Evolutionary conservation across 2,888 invertebrate genomes (phyloP).

Genomic region (Hypercompe scribonia): DNA sequence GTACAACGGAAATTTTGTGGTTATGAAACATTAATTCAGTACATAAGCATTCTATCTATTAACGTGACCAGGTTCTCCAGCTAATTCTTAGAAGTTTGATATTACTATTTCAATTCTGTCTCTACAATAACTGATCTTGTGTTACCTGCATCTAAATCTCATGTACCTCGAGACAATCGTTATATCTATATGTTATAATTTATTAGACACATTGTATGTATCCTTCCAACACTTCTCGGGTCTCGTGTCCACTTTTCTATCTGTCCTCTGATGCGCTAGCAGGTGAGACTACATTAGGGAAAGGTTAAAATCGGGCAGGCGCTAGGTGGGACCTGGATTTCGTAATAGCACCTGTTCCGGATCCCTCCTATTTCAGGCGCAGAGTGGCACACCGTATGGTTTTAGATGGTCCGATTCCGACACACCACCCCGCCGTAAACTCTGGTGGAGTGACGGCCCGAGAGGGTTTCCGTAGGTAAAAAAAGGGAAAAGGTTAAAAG

Average conservation of each 20-base stretch:
- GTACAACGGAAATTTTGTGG: not conserved
- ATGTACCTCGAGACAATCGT: not conserved
- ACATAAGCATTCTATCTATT: not conserved
- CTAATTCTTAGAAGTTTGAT: not conserved
- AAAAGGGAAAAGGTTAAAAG: too few species aligned
- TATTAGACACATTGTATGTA: not conserved
- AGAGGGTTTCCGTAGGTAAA: too few species aligned
- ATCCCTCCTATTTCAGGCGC: too few species aligned
- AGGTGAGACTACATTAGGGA: not conserved
- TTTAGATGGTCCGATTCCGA: too few species aligned
- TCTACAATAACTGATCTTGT: too few species aligned
- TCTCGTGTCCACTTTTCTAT: not conserved
- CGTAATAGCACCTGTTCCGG: too few species aligned
- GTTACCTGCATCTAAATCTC: not conserved
- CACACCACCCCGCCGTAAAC: too few species aligned
- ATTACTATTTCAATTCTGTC: too few species aligned
- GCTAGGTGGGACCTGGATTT: too few species aligned
- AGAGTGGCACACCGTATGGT: too few species aligned
- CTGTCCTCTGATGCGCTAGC: not conserved
- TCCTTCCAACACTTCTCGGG: not conserved
- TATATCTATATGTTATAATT: not conserved
- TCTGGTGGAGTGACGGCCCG: too few species aligned
- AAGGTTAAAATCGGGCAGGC: too few species aligned
- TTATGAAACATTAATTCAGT: not conserved
- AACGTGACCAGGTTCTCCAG: not conserved